These are phyloP conservation scores for Phyllostomus hastatus DNA, from an alignment of 2,113 vertebrate genomes.

Conservation along the genomic window DNA sequence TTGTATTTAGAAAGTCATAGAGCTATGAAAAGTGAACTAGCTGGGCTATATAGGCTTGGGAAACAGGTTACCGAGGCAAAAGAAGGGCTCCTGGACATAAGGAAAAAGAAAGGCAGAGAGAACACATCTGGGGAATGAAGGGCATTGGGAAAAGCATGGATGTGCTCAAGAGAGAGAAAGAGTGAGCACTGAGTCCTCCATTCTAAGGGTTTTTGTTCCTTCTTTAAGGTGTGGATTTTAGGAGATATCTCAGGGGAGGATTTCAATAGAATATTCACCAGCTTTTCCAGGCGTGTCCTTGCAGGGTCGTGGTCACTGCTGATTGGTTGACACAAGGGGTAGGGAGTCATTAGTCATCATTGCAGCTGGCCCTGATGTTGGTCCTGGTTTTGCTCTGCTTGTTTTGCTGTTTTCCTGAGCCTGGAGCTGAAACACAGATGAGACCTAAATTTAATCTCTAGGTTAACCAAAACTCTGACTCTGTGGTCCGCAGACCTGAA, in stretches of 20 bases:
- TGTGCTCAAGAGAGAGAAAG: not conserved
- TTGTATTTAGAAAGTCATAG: not conserved
- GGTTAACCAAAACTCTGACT: not conserved
- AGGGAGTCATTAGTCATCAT: not conserved
- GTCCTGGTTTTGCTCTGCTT: not conserved
- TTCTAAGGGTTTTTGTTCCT: not conserved
- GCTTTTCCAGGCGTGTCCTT: not conserved
- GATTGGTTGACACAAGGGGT: not conserved
- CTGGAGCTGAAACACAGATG: not conserved
- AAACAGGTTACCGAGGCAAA: not conserved
- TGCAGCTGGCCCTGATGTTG: not conserved
- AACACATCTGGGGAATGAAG: too few relatives aligned
- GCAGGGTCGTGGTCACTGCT: not conserved
- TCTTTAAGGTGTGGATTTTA: not conserved
- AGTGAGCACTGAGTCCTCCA: not conserved
- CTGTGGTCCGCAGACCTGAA: not conserved
- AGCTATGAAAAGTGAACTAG: not conserved
- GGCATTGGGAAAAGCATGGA: not conserved
- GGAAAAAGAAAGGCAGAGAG: not conserved
- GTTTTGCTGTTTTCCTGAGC: not conserved
- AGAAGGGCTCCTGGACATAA: not conserved
- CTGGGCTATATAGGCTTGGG: not conserved
- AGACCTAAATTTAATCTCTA: not conserved
- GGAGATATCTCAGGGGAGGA: not conserved
- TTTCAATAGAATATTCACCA: not conserved